Evolutionary conservation across 2,113 vertebrate genomes (phyloP).

Genomic region (Prochilodus magdalenae): DNA sequence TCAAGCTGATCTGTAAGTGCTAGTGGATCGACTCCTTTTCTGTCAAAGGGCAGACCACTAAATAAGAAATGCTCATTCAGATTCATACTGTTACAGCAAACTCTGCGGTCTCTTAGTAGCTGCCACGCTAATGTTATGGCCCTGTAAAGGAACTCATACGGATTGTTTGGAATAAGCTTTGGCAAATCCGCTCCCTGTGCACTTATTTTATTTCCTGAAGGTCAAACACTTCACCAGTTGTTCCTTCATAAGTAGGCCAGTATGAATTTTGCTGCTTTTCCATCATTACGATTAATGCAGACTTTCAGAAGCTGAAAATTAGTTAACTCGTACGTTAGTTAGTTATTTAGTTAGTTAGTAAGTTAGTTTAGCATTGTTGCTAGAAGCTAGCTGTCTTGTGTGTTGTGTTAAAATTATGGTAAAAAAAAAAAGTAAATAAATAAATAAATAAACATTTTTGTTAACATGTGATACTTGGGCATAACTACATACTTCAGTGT

Average conservation of each 20-base stretch:
- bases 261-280: neutral
- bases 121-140: neutral
- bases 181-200: neutral
- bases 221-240: neutral
- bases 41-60: conserved; percentile 2
- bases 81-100: neutral
- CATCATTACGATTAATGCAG: neutral
- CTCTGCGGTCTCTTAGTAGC: neutral
- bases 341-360: too few species aligned
- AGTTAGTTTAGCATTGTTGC: too few species aligned
- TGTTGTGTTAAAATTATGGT: too few species aligned
- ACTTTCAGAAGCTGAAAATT: neutral
- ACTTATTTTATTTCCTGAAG: neutral
- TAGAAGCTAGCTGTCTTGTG: too few species aligned
- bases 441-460: too few species aligned
- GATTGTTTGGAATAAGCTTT: neutral
- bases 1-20: neutral
- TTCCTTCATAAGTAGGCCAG: neutral
- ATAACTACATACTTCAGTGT: too few species aligned
- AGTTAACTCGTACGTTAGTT: too few species aligned
- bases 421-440: too few species aligned
- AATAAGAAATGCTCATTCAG: neutral
- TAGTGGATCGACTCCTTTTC: neutral
- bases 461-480: too few species aligned
- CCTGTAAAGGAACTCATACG: neutral